Percentiles rank a stretch among this genome's conserved stretches.
These are phyloP conservation scores for Seriola aureovittata DNA, from an alignment of 2,113 vertebrate genomes.

Conservation along the genomic window DNA sequence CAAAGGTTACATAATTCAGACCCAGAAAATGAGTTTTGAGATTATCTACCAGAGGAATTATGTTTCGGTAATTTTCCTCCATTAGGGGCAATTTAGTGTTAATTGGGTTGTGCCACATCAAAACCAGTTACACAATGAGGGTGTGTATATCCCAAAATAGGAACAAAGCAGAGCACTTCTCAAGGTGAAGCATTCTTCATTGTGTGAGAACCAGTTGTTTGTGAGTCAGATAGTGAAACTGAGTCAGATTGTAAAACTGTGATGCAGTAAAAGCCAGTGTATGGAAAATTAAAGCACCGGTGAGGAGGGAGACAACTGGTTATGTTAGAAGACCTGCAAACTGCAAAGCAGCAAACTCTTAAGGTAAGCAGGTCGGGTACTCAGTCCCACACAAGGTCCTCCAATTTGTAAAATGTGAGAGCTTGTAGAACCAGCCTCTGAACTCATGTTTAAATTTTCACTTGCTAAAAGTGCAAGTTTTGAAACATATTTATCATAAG, in stretches of 20 bases:
- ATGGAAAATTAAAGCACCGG: conserved; percentile 3
- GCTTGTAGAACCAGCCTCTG: too few species aligned
- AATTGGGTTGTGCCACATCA: conserved; percentile 4
- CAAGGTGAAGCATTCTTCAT: conserved; percentile 9
- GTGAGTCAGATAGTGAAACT: background rate
- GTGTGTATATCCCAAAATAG: conserved; percentile 36
- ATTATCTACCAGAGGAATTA: conserved; percentile 30
- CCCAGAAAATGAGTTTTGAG: conserved; percentile 6
- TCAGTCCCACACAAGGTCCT: background rate
- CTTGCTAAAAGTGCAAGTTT: too few species aligned
- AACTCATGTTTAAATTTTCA: too few species aligned
- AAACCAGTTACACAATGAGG: conserved; percentile 18
- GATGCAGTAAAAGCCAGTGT: background rate
- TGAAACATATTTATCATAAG: too few species aligned
- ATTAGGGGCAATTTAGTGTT: background rate
- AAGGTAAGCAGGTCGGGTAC: conserved; percentile 1
- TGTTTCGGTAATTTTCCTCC: background rate
- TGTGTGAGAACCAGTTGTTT: conserved; percentile 24
- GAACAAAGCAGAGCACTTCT: conserved; percentile 16
- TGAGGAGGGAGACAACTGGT: background rate
- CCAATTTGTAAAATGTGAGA: too few species aligned
- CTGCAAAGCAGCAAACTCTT: conserved; percentile 14
- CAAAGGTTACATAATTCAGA: conserved; percentile 43
- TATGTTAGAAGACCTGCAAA: background rate
- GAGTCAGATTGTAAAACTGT: background rate